Conservation (phyloP, 2,113 vertebrate species). For the zebrafish (Danio rerio) region GRCz12tu NC_133196.1:339501-340000, state of each 20-base stretch:
- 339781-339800: constrained; percentile 61
- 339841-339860: constrained; percentile 10
- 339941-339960: background rate
- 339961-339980: background rate
- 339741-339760: constrained; percentile 80
- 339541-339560: background rate
- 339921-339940: background rate
- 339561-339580: too few species aligned
- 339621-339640: too few species aligned
- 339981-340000: background rate
- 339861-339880: background rate
- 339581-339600: background rate
- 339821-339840: background rate
- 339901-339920: too few species aligned
- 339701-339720: background rate
- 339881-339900: too few species aligned
- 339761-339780: constrained; percentile 69
- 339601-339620: background rate
- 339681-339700: too few species aligned
- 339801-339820: constrained; percentile 44
- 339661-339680: background rate
- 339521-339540: background rate
- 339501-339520: too few species aligned
- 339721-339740: constrained; percentile 76
- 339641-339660: background rate